Base-by-base conservation (phyloP, 2,888 invertebrate genomes). In the Cosmia pyralina region DNA sequence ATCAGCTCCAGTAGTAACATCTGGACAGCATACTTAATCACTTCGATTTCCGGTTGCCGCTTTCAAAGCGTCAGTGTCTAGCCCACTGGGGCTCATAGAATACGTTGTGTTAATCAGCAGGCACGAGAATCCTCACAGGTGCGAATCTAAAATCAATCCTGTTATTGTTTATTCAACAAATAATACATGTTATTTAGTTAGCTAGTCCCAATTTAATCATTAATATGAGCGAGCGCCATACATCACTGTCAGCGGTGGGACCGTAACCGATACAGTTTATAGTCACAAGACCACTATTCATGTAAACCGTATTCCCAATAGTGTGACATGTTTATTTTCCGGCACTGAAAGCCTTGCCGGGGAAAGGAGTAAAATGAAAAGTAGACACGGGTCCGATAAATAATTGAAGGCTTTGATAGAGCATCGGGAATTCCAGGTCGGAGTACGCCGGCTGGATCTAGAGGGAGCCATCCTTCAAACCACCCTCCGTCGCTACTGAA, bases 321-420 rank as follows among this genome's bases (percentile, higher is more conserved):
- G 95, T 88, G 91, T 88, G 92, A 93, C 95, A 93, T 92, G 93
- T 95, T 94, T 95, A 94, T 93, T 94, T 91, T 87, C 90, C 87
- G 88, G 83, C 87, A 88, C 90, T 93, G 93, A 94, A 94, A 94
- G 94, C 92, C 85, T 91, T 92, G 86, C 90, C 89, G 84, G 90
- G 85, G 90, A 94, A 95, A 94, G 94, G 95, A 95, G 95, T 96
- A 92, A 95, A 95, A 95, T 94, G 95, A 95, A 96, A 96, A 94
- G 96, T 94, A 96, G 95, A 96, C 95, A 95, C 89, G 95, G 96
- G 95, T 95, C 94, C 95, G 94, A 96, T 96, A 96, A 96, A 96
- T 96, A 96, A 96, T 96, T 95, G 95, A 96, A 95, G 95, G 95
- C 91, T 94, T 93, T 94, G 94, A 95, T 95, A 94, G 93, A 95